phyloP scores from a whole-genome alignment of 2,888 invertebrate genomes.

The Syrphus vitripennis region DNA sequence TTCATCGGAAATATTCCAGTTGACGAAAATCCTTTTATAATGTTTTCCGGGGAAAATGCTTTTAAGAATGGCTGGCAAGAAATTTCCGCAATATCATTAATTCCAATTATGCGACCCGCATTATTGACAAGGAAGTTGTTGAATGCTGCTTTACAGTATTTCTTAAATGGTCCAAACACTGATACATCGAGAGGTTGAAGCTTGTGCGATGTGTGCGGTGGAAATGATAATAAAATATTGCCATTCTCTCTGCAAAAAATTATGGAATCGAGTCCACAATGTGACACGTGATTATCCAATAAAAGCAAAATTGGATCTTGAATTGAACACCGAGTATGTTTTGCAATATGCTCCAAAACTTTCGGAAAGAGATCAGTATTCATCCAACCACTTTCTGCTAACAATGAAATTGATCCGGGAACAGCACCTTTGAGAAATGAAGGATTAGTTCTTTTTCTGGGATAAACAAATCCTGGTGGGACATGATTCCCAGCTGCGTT shows the following conservation, averaged over 20 bases:
- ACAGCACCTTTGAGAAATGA: slow-evolving; percentile 6
- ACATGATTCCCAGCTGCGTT: slow-evolving; percentile 12
- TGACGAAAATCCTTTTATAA: not conserved
- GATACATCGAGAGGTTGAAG: slow-evolving; percentile 14
- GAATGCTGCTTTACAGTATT: slow-evolving; percentile 16
- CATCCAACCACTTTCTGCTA: slow-evolving; percentile 20
- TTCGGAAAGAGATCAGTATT: not conserved
- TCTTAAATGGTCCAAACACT: slow-evolving; percentile 9
- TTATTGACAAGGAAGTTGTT: slow-evolving; percentile 23
- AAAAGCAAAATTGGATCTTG: slow-evolving; percentile 3
- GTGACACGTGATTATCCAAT: slow-evolving; percentile 10
- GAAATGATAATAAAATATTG: slow-evolving; percentile 10
- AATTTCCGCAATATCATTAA: slow-evolving; percentile 23
- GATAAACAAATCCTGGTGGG: slow-evolving; percentile 2
- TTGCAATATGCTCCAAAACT: slow-evolving; percentile 7
- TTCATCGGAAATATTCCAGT: not conserved
- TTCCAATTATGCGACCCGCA: slow-evolving; percentile 13
- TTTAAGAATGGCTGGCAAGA: slow-evolving; percentile 8
- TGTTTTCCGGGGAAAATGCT: slow-evolving; percentile 1
- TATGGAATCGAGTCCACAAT: not conserved
- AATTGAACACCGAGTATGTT: not conserved
- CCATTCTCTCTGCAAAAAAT: slow-evolving; percentile 16
- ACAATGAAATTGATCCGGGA: slow-evolving; percentile 1
- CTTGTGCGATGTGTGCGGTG: slow-evolving; percentile 4
- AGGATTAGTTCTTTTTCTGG: slow-evolving; percentile 9